These are phyloP conservation scores for Mareca strepera DNA, from an alignment of 2,797 vertebrate genomes.

Conservation along the genomic window DNA sequence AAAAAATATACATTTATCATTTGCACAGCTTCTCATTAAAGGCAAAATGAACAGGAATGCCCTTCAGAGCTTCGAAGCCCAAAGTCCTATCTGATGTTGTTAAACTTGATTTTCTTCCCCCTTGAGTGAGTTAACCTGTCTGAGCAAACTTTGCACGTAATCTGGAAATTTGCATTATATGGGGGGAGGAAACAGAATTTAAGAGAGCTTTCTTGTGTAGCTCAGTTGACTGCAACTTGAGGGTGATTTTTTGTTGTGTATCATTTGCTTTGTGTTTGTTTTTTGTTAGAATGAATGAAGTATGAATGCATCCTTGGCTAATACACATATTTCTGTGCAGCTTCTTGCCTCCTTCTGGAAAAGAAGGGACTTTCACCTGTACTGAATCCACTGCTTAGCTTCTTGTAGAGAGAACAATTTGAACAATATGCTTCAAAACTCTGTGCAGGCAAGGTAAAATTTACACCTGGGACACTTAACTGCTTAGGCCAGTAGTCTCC, in stretches of 20 bases:
- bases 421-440: not conserved
- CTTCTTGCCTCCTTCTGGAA: not conserved
- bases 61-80: not conserved
- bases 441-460: not conserved
- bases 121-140: not conserved
- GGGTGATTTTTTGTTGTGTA: no score
- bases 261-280: not conserved
- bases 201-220: not conserved
- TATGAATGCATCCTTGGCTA: not conserved
- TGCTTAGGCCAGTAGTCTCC: not conserved
- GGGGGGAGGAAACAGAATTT: not conserved
- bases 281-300: not conserved
- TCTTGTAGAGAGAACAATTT: not conserved
- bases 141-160: not conserved
- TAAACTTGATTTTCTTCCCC: not conserved
- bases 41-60: not conserved
- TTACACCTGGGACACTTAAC: not conserved
- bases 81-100: not conserved
- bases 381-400: not conserved
- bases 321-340: not conserved
- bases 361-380: not conserved
- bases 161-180: not conserved
- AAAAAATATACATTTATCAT: not conserved
- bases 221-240: not conserved
- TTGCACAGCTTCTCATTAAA: conserved; percentile 1